Percentiles rank a stretch among this genome's conserved stretches.
Evolutionary conservation across 2,113 vertebrate species (phyloP).

Genomic region (Phrynocephalus versicolor): DNA sequence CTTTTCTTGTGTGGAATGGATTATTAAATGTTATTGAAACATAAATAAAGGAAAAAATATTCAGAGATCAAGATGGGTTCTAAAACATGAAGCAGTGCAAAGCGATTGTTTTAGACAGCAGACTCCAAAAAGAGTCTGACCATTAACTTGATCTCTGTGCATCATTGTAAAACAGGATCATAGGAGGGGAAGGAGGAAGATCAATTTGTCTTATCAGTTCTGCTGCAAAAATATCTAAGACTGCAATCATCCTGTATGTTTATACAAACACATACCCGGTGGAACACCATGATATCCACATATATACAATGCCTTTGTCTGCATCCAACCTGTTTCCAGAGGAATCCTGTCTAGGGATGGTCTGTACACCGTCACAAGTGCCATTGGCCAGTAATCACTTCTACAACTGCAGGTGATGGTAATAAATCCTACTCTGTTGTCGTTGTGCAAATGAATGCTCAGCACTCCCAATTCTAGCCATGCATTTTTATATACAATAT

Average conservation of each 20-base stretch:
- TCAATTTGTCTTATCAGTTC: not conserved
- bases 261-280: not conserved
- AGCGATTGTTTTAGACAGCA: not conserved
- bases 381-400: not conserved
- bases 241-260: not conserved
- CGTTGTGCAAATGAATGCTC: too few species aligned
- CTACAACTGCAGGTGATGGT: not conserved
- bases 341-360: not conserved
- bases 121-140: not conserved
- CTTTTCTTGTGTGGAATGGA: not conserved
- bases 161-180: not conserved
- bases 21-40: not conserved
- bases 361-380: not conserved
- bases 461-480: not conserved
- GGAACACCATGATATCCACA: not conserved
- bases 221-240: not conserved
- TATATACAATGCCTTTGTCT: not conserved
- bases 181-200: not conserved
- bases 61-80: not conserved
- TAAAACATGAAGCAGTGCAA: not conserved
- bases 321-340: not conserved
- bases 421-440: not conserved
- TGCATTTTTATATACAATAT: not conserved
- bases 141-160: too few species aligned
- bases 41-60: not conserved